Evolutionary conservation across 2,113 vertebrate species (phyloP).

Genomic region (Nesospiza acunhae): DNA sequence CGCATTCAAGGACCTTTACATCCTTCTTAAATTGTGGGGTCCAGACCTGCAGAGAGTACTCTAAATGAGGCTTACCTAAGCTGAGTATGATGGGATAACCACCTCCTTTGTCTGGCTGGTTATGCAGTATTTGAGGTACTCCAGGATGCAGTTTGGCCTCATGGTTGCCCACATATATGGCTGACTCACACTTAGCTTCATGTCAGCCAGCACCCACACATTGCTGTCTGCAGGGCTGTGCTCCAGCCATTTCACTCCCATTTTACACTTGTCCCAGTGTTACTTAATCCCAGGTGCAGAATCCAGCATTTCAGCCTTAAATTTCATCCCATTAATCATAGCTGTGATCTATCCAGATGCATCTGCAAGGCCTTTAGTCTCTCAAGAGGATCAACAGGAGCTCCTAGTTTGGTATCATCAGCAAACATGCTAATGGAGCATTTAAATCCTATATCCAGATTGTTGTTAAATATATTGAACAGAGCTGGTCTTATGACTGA

Average conservation of each 20-base stretch:
- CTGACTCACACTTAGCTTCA: neutral
- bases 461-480: neutral
- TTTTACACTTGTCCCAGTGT: neutral
- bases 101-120: neutral
- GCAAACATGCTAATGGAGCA: neutral
- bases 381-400: neutral
- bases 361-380: neutral
- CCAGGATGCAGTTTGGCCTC: neutral
- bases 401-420: neutral
- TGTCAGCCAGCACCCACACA: too few species aligned
- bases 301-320: neutral
- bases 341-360: neutral
- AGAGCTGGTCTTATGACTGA: neutral
- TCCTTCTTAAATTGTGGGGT: neutral
- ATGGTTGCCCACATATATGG: neutral
- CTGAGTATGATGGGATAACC: neutral
- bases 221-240: neutral
- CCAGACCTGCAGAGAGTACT: neutral
- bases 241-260: neutral
- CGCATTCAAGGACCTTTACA: rapidly evolving
- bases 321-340: neutral
- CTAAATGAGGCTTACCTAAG: neutral
- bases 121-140: neutral
- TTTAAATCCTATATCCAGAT: neutral
- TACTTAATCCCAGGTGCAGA: neutral